Percentiles rank a stretch among this genome's conserved stretches.
Conservation (phyloP, 2,888 invertebrate genomes). For the Pediacus dermestoides region DNA sequence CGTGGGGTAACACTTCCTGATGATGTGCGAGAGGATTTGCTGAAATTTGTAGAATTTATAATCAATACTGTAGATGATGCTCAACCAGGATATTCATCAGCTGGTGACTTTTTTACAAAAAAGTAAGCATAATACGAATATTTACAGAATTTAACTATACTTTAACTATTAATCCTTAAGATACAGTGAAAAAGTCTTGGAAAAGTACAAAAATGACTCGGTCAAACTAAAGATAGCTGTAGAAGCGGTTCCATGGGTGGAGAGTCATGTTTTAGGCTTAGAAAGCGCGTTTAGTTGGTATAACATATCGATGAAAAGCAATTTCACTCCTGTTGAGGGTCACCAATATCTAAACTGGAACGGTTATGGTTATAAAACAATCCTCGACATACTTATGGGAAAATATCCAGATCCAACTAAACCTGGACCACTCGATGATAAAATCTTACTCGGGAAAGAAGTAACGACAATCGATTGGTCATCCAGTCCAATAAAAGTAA, state of each 20-base stretch:
- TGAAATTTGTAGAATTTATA: too few species aligned
- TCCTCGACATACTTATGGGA: conserved; percentile 61
- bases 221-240: conserved; percentile 10
- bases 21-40: neutral
- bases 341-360: conserved; percentile 70
- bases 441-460: conserved; percentile 29
- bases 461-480: conserved; percentile 23
- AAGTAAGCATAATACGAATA: too few species aligned
- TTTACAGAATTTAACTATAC: too few species aligned
- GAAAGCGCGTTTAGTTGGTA: conserved; percentile 58
- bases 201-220: conserved; percentile 19
- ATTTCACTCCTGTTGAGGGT: conserved; percentile 66
- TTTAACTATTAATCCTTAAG: too few species aligned
- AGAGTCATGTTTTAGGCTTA: conserved; percentile 22
- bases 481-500: conserved; percentile 32
- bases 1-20: too few species aligned
- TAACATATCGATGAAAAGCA: conserved; percentile 63
- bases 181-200: conserved; percentile 19
- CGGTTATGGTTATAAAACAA: conserved; percentile 61
- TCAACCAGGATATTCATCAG: too few species aligned
- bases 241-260: conserved; percentile 21
- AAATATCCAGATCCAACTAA: conserved; percentile 30
- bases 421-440: conserved; percentile 31
- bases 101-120: too few species aligned
- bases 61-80: too few species aligned